Evolutionary conservation across 2,888 invertebrate species (phyloP), one percentile per base, ranked within the genome.

Genomic region (Camptogramma bilineatum): DNA sequence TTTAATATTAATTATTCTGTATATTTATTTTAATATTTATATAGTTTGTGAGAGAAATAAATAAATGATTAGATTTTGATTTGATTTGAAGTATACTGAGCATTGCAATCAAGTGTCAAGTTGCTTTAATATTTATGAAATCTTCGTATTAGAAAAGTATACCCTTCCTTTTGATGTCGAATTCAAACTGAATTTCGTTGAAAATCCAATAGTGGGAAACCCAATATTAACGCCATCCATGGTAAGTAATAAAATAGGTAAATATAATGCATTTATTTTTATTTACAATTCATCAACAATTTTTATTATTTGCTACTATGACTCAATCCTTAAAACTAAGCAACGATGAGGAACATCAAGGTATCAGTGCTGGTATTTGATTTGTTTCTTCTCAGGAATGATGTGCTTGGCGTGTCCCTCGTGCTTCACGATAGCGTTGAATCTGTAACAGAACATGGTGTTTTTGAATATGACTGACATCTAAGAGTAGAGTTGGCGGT

Each of bases 321-420:
- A 51, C 31, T 31, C 24, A 31, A 51, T 24, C 28, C 24, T 51
- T 51, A 48, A 21, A 48, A 48, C 21, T 48, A 48, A n/a, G 3
- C 13, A 48, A 48, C 48, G 13, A 44, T 44, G 17, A 44, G 13
- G 44, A 7, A 16, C 4, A 16, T 16, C 2, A 4, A n/a, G 3
- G 16, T 18, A 44, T 62, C 58, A 44, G 44, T 44, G 16, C 17
- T 44, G 44, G 44, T 44, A 16, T 44, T 16, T 7, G 44, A 17
- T 1, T 3, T 44, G 44, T 17, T 44, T 44, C 44, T 44, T 44
- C 44, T 17, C 44, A 17, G 44, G 17, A 16, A 44, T 17, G 44
- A 44, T 44, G 17, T 44, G 44, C 44, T 44, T 44, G 16, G 44
- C 44, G 44, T 44, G 44, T 44, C 44, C 44, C 16, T 44, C 44